Conservation (phyloP, 2,888 invertebrate genomes). For the Brachylomia viminalis region DNA sequence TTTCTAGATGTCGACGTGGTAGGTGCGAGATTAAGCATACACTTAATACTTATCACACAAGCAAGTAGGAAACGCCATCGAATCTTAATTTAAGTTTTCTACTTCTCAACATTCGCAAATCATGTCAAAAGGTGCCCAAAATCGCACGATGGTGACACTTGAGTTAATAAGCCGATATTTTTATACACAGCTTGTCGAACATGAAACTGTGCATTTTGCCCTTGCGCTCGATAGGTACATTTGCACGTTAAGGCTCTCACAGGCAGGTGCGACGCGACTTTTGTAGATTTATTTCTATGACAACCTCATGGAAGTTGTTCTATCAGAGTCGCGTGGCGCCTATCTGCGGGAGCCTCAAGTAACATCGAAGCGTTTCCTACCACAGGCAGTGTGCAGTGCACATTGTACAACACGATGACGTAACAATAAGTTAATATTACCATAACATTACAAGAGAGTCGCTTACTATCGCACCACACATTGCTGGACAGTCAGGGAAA, state of each 20-base stretch:
- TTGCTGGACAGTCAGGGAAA: neutral
- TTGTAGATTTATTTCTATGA: neutral
- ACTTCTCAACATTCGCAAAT: too few relatives aligned
- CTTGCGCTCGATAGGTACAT: neutral
- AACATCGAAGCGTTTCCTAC: slow-evolving; percentile 11
- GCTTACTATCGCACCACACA: neutral
- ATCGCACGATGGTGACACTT: neutral
- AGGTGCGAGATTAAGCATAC: neutral
- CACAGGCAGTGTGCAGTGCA: neutral
- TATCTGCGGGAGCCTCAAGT: neutral
- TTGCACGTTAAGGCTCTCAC: neutral
- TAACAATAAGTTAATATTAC: slow-evolving; percentile 1
- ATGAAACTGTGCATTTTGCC: neutral
- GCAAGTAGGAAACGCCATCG: neutral
- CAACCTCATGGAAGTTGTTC: neutral
- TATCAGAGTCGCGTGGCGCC: neutral
- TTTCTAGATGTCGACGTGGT: neutral
- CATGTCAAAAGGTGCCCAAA: neutral
- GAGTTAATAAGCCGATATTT: too few relatives aligned
- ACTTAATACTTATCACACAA: neutral
- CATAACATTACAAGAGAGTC: neutral
- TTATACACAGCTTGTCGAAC: neutral
- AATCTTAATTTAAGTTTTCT: neutral
- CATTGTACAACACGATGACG: neutral
- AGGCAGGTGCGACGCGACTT: neutral